Percentiles rank a stretch among this genome's conserved stretches.
phyloP scores from a whole-genome alignment of 2,113 vertebrate genomes.

The Gallinago media region DNA sequence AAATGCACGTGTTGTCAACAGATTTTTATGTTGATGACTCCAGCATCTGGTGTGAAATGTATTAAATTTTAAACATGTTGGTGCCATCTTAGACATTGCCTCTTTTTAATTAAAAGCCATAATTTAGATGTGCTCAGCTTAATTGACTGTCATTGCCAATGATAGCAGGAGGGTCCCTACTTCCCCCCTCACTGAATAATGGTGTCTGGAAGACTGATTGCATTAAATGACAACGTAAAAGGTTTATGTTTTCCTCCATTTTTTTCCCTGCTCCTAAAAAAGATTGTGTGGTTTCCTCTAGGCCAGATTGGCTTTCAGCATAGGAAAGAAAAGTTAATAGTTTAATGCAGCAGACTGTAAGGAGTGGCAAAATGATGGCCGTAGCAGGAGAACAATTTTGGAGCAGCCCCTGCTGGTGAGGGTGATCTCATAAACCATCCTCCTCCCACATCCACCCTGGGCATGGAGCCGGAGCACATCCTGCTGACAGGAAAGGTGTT shows the following conservation, averaged over 20 bases:
- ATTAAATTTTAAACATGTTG: slow-evolving; percentile 79
- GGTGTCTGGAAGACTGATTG: slow-evolving; percentile 5
- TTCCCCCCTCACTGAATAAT: slow-evolving; percentile 37
- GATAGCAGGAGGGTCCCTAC: slow-evolving; percentile 47
- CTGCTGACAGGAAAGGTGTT: not conserved
- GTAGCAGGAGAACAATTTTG: not conserved
- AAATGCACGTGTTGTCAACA: slow-evolving; percentile 69
- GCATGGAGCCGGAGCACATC: fast-evolving
- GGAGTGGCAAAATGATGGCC: not conserved
- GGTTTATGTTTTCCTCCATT: not conserved
- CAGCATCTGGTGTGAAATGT: slow-evolving; percentile 73
- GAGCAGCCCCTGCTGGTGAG: not conserved
- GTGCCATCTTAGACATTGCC: slow-evolving; percentile 68
- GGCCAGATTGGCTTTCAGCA: not conserved
- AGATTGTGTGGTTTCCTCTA: not conserved
- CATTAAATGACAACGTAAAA: slow-evolving; percentile 28
- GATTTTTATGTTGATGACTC: slow-evolving; percentile 74
- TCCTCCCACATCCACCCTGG: not conserved
- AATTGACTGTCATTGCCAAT: slow-evolving; percentile 74
- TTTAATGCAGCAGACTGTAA: not conserved
- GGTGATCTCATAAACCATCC: not conserved
- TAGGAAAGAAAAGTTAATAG: not conserved
- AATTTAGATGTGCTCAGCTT: slow-evolving; percentile 77
- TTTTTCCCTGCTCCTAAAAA: not conserved
- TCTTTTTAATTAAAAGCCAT: slow-evolving; percentile 80